These are phyloP conservation scores for Argyrosomus japonicus DNA, from an alignment of 2,113 vertebrate genomes.

Conservation along the genomic window DNA sequence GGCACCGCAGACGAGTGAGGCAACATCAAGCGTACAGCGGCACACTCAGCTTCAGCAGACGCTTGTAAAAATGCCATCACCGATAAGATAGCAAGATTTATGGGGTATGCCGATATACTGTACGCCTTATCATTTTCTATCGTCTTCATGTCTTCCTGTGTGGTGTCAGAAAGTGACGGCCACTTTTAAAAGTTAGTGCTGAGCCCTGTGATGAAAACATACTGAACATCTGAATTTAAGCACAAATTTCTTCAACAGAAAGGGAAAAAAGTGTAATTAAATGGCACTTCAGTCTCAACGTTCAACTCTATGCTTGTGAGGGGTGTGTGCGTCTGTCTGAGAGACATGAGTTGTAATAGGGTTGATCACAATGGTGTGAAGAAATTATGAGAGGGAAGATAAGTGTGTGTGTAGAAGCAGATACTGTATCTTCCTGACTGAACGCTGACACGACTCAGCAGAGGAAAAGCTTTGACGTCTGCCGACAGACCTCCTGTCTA, in stretches of 20 bases:
- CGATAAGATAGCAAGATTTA: too few relatives aligned
- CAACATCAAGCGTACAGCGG: too few relatives aligned
- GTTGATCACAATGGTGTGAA: not conserved
- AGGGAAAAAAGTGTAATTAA: too few relatives aligned
- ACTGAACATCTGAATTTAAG: not conserved
- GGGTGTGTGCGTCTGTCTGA: not conserved
- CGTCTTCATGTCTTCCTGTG: too few relatives aligned
- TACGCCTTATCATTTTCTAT: too few relatives aligned
- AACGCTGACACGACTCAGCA: constrained; percentile 11
- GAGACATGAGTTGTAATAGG: not conserved
- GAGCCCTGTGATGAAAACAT: too few relatives aligned
- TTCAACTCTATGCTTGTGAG: not conserved
- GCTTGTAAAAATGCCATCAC: too few relatives aligned
- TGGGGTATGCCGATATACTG: too few relatives aligned
- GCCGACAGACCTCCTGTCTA: constrained; percentile 12
- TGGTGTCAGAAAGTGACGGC: too few relatives aligned
- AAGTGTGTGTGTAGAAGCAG: not conserved
- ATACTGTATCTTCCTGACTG: constrained; percentile 1
- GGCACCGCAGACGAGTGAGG: too few relatives aligned
- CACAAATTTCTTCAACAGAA: not conserved
- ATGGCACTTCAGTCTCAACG: not conserved
- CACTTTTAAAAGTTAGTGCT: too few relatives aligned
- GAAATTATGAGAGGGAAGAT: not conserved
- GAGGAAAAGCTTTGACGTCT: constrained; percentile 7
- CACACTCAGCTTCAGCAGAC: too few relatives aligned